phyloP scores from a whole-genome alignment of 2,888 invertebrate species.

The Macroteleia sp. region DNA sequence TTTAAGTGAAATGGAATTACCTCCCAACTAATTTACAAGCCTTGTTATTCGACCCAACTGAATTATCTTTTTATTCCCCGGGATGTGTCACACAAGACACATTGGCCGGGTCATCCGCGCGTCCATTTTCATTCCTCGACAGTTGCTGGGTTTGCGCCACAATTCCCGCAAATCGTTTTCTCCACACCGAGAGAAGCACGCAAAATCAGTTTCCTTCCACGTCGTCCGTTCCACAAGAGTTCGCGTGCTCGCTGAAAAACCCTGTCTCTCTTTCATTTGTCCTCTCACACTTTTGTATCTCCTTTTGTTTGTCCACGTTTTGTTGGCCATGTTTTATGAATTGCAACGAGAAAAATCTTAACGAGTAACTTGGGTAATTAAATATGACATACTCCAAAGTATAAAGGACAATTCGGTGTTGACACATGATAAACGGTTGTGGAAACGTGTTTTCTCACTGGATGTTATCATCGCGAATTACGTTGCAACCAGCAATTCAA shows the following conservation, averaged over 20 bases:
- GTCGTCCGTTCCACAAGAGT: constrained; percentile 56
- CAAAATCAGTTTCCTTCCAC: constrained; percentile 72
- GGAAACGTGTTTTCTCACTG: no score
- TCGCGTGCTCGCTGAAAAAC: no score
- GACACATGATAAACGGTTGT: no score
- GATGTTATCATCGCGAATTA: no score
- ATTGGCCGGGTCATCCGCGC: constrained; percentile 39
- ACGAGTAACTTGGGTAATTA: no score
- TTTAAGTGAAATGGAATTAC: constrained; percentile 59
- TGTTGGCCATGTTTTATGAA: no score
- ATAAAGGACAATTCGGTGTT: no score
- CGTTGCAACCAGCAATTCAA: no score
- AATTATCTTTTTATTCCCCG: constrained; percentile 58
- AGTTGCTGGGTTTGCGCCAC: constrained; percentile 37
- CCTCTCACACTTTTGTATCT: neutral
- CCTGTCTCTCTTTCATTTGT: constrained; percentile 21
- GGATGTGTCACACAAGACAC: constrained; percentile 50
- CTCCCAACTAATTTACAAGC: constrained; percentile 46
- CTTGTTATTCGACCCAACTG: constrained; percentile 56
- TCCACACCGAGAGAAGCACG: constrained; percentile 60
- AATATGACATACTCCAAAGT: no score
- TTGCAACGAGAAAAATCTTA: no score
- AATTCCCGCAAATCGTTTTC: constrained; percentile 72
- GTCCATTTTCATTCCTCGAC: constrained; percentile 24
- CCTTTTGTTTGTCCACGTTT: no score